Conservation (phyloP, 2,797 vertebrate species). For the Paguma larvata region DNA sequence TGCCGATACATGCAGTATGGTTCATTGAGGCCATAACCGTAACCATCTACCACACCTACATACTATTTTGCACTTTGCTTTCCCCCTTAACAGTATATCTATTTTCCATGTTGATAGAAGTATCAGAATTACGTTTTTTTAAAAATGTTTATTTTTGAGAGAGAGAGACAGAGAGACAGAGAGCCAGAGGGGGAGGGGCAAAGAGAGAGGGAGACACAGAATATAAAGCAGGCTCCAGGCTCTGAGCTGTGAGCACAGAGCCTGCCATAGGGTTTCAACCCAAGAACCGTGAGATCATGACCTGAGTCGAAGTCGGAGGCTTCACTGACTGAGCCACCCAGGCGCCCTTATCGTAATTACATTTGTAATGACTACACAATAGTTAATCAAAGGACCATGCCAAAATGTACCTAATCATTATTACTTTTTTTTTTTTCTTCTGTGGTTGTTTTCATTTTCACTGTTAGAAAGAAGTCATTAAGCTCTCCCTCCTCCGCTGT, state of each 20-base stretch:
- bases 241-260: too few species aligned
- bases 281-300: too few species aligned
- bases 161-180: too few species aligned
- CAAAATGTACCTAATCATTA: not conserved
- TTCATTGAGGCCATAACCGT: not conserved
- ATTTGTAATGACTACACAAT: not conserved
- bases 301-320: too few species aligned
- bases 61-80: not conserved
- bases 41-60: too few species aligned
- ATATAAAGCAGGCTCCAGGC: too few species aligned
- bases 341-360: not conserved
- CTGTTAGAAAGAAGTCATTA: not conserved
- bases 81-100: not conserved
- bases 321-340: too few species aligned
- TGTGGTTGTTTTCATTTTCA: slow-evolving; percentile 29
- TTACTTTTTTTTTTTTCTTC: not conserved
- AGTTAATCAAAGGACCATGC: not conserved
- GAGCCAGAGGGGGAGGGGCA: too few species aligned
- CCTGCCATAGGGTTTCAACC: too few species aligned
- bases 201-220: too few species aligned
- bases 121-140: not conserved
- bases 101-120: not conserved
- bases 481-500: not conserved
- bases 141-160: too few species aligned
- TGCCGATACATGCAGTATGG: not conserved